Percentiles rank a stretch among this genome's conserved stretches.
Conservation (phyloP, 92 coral and sea anemone species). For the Porites lobata region DNA sequence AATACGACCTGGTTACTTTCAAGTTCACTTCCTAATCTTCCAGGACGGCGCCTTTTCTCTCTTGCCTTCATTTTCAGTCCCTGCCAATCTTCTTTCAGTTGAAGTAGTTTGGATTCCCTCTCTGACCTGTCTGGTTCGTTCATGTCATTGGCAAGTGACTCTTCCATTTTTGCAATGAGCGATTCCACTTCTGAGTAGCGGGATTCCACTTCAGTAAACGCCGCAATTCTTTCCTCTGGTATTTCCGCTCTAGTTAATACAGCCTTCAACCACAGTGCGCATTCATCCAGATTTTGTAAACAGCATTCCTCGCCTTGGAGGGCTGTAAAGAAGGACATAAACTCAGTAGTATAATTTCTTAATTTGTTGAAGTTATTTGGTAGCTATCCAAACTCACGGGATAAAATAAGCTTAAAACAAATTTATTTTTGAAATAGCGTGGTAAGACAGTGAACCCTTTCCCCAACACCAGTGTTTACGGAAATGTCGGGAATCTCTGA, state of each 20-base stretch:
- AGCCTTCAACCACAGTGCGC: constrained; percentile 53
- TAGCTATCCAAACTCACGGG: no score
- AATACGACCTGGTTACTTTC: constrained; percentile 73
- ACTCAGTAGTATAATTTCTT: not conserved
- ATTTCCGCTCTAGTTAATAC: constrained; percentile 43
- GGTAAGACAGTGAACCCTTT: no score
- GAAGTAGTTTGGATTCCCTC: constrained; percentile 57
- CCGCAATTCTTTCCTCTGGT: constrained; percentile 30
- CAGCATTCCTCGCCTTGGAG: constrained; percentile 27
- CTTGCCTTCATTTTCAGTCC: constrained; percentile 61
- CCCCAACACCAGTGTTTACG: no score
- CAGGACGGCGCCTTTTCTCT: constrained; percentile 55
- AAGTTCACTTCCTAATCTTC: constrained; percentile 68
- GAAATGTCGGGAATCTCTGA: no score
- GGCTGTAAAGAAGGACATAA: not conserved
- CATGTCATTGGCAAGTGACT: constrained; percentile 20
- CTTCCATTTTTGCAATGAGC: constrained; percentile 62
- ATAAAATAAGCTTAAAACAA: no score
- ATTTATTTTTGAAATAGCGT: no score
- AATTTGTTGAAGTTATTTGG: no score
- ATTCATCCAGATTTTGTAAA: constrained; percentile 44
- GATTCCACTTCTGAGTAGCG: constrained; percentile 57
- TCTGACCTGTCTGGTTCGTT: constrained; percentile 51
- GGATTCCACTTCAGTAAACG: constrained; percentile 60
- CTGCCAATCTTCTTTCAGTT: constrained; percentile 67